Conservation (phyloP, 2,888 invertebrate species). For the Lutraria lutraria region DNA sequence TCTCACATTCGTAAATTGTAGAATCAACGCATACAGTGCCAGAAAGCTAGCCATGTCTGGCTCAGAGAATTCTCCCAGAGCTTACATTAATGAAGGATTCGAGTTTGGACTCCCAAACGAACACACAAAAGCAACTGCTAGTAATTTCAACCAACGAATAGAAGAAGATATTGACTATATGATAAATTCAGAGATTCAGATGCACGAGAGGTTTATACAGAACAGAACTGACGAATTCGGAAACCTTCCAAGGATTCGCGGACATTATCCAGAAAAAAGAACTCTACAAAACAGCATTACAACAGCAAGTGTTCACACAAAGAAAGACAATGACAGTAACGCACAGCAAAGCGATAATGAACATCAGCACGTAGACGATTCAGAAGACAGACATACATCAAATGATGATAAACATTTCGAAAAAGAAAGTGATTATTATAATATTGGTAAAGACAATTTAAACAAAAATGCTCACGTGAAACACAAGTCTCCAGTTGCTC, state of each 20-base stretch:
- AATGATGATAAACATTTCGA: not conserved
- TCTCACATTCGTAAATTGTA: not conserved
- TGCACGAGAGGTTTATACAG: not conserved
- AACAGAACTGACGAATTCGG: not conserved
- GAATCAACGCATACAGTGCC: not conserved
- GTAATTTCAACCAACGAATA: not conserved
- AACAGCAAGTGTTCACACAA: constrained; percentile 12
- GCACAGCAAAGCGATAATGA: too few species aligned
- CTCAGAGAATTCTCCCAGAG: not conserved
- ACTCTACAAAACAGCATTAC: not conserved
- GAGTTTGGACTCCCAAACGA: not conserved
- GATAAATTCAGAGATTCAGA: not conserved
- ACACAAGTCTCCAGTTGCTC: not conserved
- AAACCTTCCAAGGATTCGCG: not conserved
- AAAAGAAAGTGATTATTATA: not conserved
- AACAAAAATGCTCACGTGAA: not conserved
- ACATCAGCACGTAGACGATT: not conserved
- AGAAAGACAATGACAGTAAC: not conserved
- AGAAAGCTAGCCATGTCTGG: not conserved
- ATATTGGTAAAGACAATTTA: not conserved
- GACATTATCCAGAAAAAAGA: not conserved
- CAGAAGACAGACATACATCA: not conserved
- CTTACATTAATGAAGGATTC: constrained; percentile 18
- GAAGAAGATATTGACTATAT: not conserved
- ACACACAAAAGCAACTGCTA: not conserved